Evolutionary conservation across 2,888 invertebrate genomes (phyloP).

Genomic region (Malacosoma neustria): DNA sequence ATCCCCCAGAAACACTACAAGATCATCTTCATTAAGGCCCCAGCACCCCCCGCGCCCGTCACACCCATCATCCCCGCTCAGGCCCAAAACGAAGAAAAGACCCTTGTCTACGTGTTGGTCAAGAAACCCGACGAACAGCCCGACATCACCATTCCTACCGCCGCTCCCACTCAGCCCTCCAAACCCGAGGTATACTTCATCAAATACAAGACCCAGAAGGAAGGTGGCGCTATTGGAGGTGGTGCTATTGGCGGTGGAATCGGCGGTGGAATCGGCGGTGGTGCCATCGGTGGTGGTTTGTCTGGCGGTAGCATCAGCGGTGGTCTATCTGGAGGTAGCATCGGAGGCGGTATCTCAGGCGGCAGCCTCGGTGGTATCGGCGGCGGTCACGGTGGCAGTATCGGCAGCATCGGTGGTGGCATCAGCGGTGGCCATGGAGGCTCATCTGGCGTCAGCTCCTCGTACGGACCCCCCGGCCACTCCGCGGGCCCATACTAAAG

Average conservation of each 20-base stretch:
- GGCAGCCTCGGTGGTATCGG: constrained; percentile 27
- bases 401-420: constrained; percentile 26
- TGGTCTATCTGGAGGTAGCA: constrained; percentile 30
- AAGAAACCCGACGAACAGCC: constrained; percentile 89
- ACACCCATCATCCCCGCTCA: constrained; percentile 83
- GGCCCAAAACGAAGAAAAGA: constrained; percentile 85
- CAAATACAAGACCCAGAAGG: constrained; percentile 85
- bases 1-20: constrained; percentile 87
- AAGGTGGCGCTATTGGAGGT: constrained; percentile 37
- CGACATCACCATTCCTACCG: constrained; percentile 84
- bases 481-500: constrained; percentile 81
- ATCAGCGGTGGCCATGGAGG: constrained; percentile 26
- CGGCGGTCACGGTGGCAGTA: constrained; percentile 21
- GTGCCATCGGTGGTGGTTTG: constrained; percentile 22
- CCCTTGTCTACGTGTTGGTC: constrained; percentile 87
- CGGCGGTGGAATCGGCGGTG: constrained; percentile 27
- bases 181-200: constrained; percentile 91
- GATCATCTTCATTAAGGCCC: constrained; percentile 91
- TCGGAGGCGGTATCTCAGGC: constrained; percentile 30
- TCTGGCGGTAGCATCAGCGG: constrained; percentile 30
- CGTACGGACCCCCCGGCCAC: constrained; percentile 79
- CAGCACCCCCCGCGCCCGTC: constrained; percentile 83
- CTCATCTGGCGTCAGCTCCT: constrained; percentile 65
- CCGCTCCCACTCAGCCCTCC: constrained; percentile 83
- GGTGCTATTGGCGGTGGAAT: constrained; percentile 31